Percentiles rank a stretch among this genome's conserved stretches.
Evolutionary conservation across 2,797 vertebrate genomes (phyloP).

Genomic region (Gymnoscopelus microlampas): DNA sequence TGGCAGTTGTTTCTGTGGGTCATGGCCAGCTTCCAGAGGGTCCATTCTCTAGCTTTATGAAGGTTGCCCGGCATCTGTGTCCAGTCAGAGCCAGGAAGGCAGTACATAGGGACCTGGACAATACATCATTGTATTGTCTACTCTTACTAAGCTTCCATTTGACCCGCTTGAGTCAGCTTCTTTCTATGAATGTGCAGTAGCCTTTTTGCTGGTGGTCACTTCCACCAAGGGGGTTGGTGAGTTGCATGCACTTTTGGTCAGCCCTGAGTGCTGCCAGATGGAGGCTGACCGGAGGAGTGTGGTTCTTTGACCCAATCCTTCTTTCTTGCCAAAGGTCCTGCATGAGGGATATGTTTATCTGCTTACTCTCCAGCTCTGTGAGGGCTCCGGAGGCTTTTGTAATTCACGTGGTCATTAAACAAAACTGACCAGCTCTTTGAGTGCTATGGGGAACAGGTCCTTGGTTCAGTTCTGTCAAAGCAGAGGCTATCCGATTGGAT

Average conservation of each 20-base stretch:
- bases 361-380: too few species aligned
- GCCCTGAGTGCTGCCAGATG: constrained; percentile 1
- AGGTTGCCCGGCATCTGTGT: too few species aligned
- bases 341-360: neutral
- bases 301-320: neutral
- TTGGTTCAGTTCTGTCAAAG: neutral
- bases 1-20: too few species aligned
- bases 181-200: neutral
- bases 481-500: neutral
- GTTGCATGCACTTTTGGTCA: constrained; percentile 1
- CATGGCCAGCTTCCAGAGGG: too few species aligned
- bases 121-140: neutral
- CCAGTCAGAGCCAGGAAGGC: too few species aligned
- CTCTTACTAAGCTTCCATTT: neutral
- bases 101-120: neutral
- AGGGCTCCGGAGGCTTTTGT: too few species aligned
- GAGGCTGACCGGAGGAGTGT: neutral
- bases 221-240: neutral
- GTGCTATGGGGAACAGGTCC: neutral
- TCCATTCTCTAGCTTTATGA: too few species aligned
- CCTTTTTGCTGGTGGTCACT: constrained; percentile 2
- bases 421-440: neutral
- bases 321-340: neutral
- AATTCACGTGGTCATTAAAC: neutral
- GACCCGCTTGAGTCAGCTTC: neutral